A percentile compares a stretch with the other conserved stretches of the same genome.
Conservation (phyloP, 2,888 invertebrate genomes). For the Phyllotreta striolata region DNA sequence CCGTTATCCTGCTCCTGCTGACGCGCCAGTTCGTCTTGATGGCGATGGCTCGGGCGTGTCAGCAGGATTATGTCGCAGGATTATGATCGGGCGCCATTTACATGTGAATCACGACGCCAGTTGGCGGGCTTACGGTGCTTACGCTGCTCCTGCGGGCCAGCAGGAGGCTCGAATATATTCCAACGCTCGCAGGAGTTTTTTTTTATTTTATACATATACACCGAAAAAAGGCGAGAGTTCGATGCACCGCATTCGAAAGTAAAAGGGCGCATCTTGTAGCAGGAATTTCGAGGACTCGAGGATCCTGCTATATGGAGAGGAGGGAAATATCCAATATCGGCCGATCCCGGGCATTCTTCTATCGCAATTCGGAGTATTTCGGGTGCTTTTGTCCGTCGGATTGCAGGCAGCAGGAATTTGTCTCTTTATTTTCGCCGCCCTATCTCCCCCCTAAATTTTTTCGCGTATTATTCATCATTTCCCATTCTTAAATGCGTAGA, state of each 20-base stretch:
- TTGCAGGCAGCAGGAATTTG: conserved; percentile 57
- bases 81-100: conserved; percentile 56
- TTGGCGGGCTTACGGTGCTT: conserved; percentile 42
- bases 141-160: too few relatives aligned
- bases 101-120: conserved; percentile 58
- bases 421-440: conserved; percentile 1
- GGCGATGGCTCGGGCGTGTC: conserved; percentile 35
- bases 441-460: too few relatives aligned
- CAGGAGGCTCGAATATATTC: too few relatives aligned
- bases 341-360: conserved; percentile 59
- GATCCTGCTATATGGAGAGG: conserved; percentile 55
- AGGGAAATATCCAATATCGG: conserved; percentile 56
- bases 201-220: too few relatives aligned
- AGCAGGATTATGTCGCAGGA: conserved; percentile 42
- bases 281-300: conserved; percentile 27
- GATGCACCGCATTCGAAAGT: background rate
- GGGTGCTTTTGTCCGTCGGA: conserved; percentile 58
- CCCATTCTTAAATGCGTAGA: too few relatives aligned
- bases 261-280: too few relatives aligned
- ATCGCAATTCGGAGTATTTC: conserved; percentile 50
- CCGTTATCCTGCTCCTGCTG: too few relatives aligned
- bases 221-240: too few relatives aligned
- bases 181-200: too few relatives aligned
- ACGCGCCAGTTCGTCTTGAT: conserved; percentile 27
- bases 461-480: too few relatives aligned